These are phyloP conservation scores for Heptranchias perlo DNA, from an alignment of 2,113 vertebrate genomes.

Conservation along the genomic window DNA sequence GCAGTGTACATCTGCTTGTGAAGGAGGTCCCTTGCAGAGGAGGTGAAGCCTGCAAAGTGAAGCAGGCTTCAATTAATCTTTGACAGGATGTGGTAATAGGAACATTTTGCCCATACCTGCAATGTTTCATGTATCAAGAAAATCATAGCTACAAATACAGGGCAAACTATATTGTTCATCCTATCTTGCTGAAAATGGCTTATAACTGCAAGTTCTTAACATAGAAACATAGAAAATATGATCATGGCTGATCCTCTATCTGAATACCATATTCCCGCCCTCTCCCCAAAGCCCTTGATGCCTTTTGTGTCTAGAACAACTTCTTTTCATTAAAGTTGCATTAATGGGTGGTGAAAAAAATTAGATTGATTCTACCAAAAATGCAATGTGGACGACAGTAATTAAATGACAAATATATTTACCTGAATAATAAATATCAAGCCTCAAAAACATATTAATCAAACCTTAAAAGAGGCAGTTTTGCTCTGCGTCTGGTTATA, in stretches of 20 bases:
- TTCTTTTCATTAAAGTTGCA: neutral
- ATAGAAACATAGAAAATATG: no score
- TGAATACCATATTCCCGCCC: no score
- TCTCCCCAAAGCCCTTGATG: no score
- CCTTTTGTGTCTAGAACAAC: no score
- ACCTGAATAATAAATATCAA: neutral
- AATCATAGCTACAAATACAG: neutral
- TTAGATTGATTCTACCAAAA: neutral
- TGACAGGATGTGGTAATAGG: slow-evolving; percentile 24
- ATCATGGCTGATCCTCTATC: no score
- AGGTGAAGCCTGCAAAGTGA: slow-evolving; percentile 41
- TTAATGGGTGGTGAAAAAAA: neutral
- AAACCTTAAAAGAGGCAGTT: no score
- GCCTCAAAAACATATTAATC: neutral
- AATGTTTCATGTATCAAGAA: neutral
- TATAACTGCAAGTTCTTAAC: no score
- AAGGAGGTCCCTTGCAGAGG: slow-evolving; percentile 41
- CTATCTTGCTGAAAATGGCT: neutral
- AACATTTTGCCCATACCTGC: neutral
- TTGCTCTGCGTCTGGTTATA: neutral
- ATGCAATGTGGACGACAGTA: neutral
- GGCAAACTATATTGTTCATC: neutral
- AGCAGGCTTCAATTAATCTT: neutral
- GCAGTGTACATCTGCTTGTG: slow-evolving; percentile 40
- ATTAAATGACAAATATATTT: neutral